A percentile compares a stretch with the other conserved stretches of the same genome.
Conservation (phyloP, 2,888 invertebrate species). For the Zaprionus obscuricornis region DNA sequence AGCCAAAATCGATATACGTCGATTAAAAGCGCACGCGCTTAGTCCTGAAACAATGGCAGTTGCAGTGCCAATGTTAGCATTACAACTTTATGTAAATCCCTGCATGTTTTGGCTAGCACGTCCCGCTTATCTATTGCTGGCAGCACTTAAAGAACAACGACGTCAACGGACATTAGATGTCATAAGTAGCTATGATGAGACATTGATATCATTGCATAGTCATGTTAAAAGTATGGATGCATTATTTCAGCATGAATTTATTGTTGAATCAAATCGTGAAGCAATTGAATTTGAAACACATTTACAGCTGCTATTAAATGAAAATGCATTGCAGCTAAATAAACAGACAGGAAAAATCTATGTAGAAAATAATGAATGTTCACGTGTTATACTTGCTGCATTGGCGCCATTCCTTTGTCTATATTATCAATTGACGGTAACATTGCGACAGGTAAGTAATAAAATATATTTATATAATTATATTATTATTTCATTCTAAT, state of each 20-base stretch:
- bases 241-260: constrained; percentile 87
- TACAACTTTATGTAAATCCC: constrained; percentile 91
- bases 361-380: constrained; percentile 76
- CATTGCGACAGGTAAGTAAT: constrained; percentile 85
- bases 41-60: constrained; percentile 87
- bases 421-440: constrained; percentile 85
- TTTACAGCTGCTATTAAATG: constrained; percentile 68
- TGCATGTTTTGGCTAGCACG: constrained; percentile 88
- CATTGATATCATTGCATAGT: constrained; percentile 49
- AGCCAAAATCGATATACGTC: constrained; percentile 81
- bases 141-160: constrained; percentile 76
- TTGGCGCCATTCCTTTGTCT: constrained; percentile 87
- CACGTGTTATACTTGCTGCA: constrained; percentile 85
- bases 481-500: too few relatives aligned
- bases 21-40: constrained; percentile 86
- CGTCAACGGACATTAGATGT: constrained; percentile 39
- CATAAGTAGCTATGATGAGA: constrained; percentile 24
- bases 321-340: constrained; percentile 71
- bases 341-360: constrained; percentile 76
- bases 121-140: constrained; percentile 85
- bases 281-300: constrained; percentile 84
- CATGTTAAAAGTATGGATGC: constrained; percentile 81
- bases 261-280: constrained; percentile 85
- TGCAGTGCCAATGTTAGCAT: constrained; percentile 88
- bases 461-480: too few relatives aligned